These are phyloP conservation scores for Scomber japonicus DNA, from an alignment of 2,113 vertebrate species.

Conservation along the genomic window DNA sequence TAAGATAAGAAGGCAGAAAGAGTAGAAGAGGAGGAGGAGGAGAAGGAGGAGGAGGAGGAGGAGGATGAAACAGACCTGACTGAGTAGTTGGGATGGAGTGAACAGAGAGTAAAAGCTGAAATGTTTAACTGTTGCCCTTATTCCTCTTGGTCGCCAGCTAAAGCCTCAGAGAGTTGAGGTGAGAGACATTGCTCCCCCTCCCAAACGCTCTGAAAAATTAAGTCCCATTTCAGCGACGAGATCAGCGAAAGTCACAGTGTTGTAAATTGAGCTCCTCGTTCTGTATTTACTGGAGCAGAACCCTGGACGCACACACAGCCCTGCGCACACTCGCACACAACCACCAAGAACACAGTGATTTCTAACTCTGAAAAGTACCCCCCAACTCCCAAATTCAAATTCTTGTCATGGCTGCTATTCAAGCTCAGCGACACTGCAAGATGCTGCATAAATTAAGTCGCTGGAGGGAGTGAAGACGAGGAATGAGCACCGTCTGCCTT, in stretches of 20 bases:
- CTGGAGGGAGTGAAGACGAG: constrained; percentile 50
- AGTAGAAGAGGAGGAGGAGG: constrained; percentile 38
- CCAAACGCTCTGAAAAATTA: constrained; percentile 55
- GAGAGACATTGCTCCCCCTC: constrained; percentile 27
- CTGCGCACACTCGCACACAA: constrained; percentile 4
- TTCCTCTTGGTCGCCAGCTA: constrained; percentile 47
- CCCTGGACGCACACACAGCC: constrained; percentile 24
- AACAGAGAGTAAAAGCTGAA: constrained; percentile 38
- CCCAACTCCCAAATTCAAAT: constrained; percentile 68
- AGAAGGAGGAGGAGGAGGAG: constrained; percentile 52
- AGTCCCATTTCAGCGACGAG: constrained; percentile 42
- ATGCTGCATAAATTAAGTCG: constrained; percentile 82
- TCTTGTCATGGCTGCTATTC: constrained; percentile 68
- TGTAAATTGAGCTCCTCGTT: constrained; percentile 60
- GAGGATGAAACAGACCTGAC: constrained; percentile 40
- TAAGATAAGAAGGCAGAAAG: constrained; percentile 56
- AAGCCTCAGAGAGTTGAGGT: constrained; percentile 56
- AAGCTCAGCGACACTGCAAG: constrained; percentile 74
- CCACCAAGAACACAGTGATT: constrained; percentile 35
- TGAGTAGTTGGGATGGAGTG: constrained; percentile 35
- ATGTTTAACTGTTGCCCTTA: constrained; percentile 36
- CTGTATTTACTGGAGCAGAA: constrained; percentile 73
- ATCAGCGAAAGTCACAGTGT: constrained; percentile 60
- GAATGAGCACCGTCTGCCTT: constrained; percentile 50
- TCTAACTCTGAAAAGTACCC: constrained; percentile 39